Percentiles rank a stretch among this genome's conserved stretches.
These are phyloP conservation scores for Metalampra italica DNA, from an alignment of 2,888 invertebrate genomes.

Conservation along the genomic window DNA sequence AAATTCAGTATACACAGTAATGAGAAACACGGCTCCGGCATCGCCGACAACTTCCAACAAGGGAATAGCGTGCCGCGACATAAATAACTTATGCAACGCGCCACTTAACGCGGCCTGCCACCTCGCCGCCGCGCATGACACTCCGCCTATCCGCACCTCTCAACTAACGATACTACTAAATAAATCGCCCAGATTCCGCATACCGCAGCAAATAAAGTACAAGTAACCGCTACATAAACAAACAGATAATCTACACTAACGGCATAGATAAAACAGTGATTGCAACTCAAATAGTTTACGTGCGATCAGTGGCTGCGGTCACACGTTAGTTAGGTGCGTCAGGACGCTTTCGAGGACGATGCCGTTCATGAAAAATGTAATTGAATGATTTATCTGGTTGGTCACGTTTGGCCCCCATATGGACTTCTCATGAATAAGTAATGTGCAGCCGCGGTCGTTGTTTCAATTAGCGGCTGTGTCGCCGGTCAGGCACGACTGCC, in stretches of 20 bases:
- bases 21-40: slow-evolving; percentile 39
- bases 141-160: slow-evolving; percentile 14
- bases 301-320: slow-evolving; percentile 9
- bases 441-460: slow-evolving; percentile 72
- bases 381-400: slow-evolving; percentile 73
- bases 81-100: slow-evolving; percentile 72
- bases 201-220: slow-evolving; percentile 28
- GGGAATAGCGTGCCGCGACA: slow-evolving; percentile 66
- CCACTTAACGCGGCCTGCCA: slow-evolving; percentile 48
- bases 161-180: slow-evolving; percentile 26
- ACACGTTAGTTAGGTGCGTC: neutral
- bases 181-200: slow-evolving; percentile 27
- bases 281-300: slow-evolving; percentile 4
- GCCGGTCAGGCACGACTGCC: slow-evolving; percentile 57
- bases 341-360: slow-evolving; percentile 10
- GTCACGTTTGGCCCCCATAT: slow-evolving; percentile 74
- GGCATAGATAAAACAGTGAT: slow-evolving; percentile 18
- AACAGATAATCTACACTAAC: slow-evolving; percentile 28
- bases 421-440: slow-evolving; percentile 77
- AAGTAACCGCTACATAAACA: slow-evolving; percentile 23
- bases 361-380: slow-evolving; percentile 69
- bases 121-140: slow-evolving; percentile 11
- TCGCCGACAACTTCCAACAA: slow-evolving; percentile 46
- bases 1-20: slow-evolving; percentile 33
- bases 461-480: slow-evolving; percentile 77